Base-by-base conservation (phyloP, 2,888 invertebrate genomes). In the Actias luna region DNA sequence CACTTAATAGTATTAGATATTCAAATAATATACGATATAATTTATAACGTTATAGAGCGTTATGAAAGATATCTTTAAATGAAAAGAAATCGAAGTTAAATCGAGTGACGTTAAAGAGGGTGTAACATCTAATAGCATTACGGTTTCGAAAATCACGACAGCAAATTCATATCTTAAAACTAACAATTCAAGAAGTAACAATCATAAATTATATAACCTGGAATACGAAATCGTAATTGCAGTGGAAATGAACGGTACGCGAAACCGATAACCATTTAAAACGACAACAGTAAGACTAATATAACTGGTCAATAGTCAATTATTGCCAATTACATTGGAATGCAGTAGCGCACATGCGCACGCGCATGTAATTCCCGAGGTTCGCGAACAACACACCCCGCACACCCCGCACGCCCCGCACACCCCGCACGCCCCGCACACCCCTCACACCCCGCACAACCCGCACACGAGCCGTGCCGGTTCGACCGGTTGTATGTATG, bases 341-440 rank as follows among this genome's bases (percentile, higher is more conserved):
- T 63, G 62, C 18, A 14, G 25, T 22, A 64, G 60, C 63, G 66
- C 59, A 65, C 59, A 59, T 69, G 70, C 69, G 68, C 59, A 50
- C 46, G 10, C 22, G 46, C 33, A 36, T 60, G 46, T 39, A 55
- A 55, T 39, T 55, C 27, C 36, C 33, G 70, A 71, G 61, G 64
- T 39, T 22, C 50, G 57, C 64, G 58, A 62, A 10, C n/a, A n/a
- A n/a, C n/a, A n/a, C 60, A 4, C 35, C 46, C 46, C 2, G 10
- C 16, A 16, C 25, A n/a, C 35, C 39, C 16, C 29, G 35, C 27
- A 29, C 59, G 4, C 16, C 8, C 29, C 8, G 1, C 18, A 27
- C 10, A 25, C 18, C 27, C 59, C 16, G 29, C 5, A 33, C 33
- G 33, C 33, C n/a, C n/a, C n/a, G n/a, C n/a, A n/a, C n/a, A n/a